Conservation (phyloP, 2,113 vertebrate species). For the Anoplopoma fimbria region DNA sequence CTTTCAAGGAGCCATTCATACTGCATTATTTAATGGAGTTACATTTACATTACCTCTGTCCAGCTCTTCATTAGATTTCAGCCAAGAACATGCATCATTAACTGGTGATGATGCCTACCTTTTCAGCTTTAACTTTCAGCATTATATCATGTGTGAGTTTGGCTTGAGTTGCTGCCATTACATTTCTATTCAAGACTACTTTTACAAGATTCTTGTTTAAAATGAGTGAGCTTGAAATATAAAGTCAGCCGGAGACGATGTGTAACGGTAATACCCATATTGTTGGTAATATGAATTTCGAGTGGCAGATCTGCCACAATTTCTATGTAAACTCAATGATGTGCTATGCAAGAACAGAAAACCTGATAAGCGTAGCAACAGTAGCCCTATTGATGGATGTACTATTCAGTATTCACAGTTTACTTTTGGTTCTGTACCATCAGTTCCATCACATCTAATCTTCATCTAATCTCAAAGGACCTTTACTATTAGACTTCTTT, state of each 20-base stretch:
- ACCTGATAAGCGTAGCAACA: neutral
- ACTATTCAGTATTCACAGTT: neutral
- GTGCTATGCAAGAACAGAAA: neutral
- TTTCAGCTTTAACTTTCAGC: neutral
- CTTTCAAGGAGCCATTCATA: neutral
- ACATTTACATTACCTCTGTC: neutral
- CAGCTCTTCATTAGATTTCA: too few species aligned
- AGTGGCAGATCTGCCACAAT: neutral
- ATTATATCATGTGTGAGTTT: neutral
- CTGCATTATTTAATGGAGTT: neutral
- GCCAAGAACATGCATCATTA: neutral
- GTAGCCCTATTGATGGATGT: neutral
- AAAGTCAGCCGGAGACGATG: neutral
- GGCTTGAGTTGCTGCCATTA: too few species aligned
- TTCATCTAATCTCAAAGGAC: conserved; percentile 39
- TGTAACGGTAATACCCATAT: neutral
- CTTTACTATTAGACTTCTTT: conserved; percentile 23
- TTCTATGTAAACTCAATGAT: neutral
- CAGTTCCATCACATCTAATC: conserved; percentile 13
- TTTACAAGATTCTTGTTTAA: neutral
- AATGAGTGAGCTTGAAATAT: neutral
- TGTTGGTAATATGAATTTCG: neutral
- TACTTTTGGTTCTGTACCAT: neutral
- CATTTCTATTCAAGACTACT: neutral
- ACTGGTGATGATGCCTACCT: neutral